A percentile compares a stretch with the other conserved stretches of the same genome.
Conservation (phyloP, 2,113 vertebrate species). For the Mobula birostris region DNA sequence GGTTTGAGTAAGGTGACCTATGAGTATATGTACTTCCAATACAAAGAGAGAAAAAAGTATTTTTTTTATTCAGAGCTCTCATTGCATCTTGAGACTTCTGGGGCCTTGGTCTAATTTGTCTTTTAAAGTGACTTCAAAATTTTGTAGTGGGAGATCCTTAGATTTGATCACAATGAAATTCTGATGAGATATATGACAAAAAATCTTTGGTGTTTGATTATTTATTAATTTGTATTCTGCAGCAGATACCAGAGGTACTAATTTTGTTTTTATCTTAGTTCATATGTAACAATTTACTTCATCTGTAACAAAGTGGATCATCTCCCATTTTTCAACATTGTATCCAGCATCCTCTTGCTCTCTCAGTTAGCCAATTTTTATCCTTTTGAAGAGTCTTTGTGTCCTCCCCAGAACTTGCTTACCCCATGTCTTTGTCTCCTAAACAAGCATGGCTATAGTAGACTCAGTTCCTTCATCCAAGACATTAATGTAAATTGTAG, state of each 20-base stretch:
- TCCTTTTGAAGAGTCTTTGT: too few relatives aligned
- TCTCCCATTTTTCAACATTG: too few relatives aligned
- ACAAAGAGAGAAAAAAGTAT: background rate
- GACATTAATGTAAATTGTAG: too few relatives aligned
- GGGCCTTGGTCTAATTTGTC: background rate
- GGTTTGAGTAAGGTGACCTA: background rate
- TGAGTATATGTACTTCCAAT: background rate
- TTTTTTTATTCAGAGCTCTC: background rate
- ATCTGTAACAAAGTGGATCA: background rate
- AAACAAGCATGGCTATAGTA: too few relatives aligned
- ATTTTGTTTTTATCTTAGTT: too few relatives aligned
- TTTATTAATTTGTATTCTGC: too few relatives aligned
- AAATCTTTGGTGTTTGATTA: background rate
- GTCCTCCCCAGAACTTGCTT: too few relatives aligned
- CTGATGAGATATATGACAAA: background rate
- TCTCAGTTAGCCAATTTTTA: too few relatives aligned
- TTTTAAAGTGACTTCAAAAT: conserved; percentile 8
- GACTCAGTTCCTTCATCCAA: too few relatives aligned
- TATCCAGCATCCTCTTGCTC: too few relatives aligned
- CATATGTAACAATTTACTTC: conserved; percentile 4
- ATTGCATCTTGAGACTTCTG: background rate
- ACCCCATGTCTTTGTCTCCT: too few relatives aligned
- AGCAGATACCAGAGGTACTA: too few relatives aligned
- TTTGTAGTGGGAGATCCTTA: background rate
- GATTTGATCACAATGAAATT: background rate